These are phyloP conservation scores for Rhinoderma darwinii DNA, from an alignment of 2,113 vertebrate species.

Conservation along the genomic window DNA sequence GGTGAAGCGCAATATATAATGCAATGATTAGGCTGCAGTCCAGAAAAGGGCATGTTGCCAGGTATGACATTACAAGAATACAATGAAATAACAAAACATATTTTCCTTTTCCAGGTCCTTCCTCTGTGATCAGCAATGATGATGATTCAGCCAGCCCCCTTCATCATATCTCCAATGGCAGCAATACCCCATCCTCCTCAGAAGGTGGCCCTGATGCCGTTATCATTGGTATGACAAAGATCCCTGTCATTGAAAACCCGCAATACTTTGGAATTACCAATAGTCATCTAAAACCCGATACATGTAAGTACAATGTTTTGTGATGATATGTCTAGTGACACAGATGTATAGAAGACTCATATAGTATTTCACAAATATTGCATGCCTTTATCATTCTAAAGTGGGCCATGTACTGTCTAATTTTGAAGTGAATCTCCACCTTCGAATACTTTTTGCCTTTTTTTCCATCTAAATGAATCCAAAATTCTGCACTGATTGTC, in stretches of 20 bases:
- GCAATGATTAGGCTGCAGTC: too few relatives aligned
- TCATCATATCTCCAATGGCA: conserved; percentile 94
- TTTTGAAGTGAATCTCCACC: too few relatives aligned
- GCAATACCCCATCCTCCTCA: conserved; percentile 92
- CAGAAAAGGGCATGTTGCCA: neutral
- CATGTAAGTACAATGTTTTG: conserved; percentile 82
- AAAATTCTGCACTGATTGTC: too few relatives aligned
- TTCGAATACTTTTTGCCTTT: too few relatives aligned
- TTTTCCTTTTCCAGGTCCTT: conserved; percentile 77
- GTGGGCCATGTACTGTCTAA: too few relatives aligned
- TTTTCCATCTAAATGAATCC: too few relatives aligned
- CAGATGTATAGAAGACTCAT: neutral
- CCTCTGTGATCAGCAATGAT: conserved; percentile 95
- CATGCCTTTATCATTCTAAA: too few relatives aligned
- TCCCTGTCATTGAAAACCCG: conserved; percentile 95
- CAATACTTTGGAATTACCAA: conserved; percentile 96
- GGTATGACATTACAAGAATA: too few relatives aligned
- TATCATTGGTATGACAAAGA: conserved; percentile 96
- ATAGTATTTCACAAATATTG: neutral
- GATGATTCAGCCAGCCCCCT: conserved; percentile 94
- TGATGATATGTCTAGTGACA: neutral
- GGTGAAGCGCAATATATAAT: neutral
- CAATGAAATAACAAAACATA: neutral
- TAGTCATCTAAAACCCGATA: conserved; percentile 91
- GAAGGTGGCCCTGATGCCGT: conserved; percentile 92